Percentiles rank a stretch among this genome's conserved stretches.
Evolutionary conservation across 2,113 vertebrate species (phyloP).

Genomic region (Nanorana parkeri): DNA sequence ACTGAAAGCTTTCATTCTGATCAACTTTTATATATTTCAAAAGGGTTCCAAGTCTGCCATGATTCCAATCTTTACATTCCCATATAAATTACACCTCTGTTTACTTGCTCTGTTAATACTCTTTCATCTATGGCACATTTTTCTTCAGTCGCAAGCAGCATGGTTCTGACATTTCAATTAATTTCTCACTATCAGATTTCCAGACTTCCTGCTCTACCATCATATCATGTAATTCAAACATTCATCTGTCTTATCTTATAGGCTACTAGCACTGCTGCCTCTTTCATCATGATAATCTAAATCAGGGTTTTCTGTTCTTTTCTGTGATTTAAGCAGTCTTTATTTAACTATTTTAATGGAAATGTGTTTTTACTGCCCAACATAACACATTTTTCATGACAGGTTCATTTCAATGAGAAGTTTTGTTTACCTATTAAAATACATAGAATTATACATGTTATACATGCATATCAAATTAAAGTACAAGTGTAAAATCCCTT

Average conservation of each 20-base stretch:
- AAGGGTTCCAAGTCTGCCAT: neutral
- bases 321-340: neutral
- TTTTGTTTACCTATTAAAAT: too few relatives aligned
- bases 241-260: constrained; percentile 10
- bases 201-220: neutral
- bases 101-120: constrained; percentile 3
- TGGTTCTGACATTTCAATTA: constrained; percentile 40
- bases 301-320: constrained; percentile 14
- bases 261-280: neutral
- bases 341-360: constrained; percentile 17
- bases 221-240: constrained; percentile 28
- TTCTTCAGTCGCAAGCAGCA: constrained; percentile 4
- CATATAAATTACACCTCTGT: constrained; percentile 1
- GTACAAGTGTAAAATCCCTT: too few relatives aligned
- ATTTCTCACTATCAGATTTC: constrained; percentile 17
- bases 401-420: too few relatives aligned
- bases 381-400: neutral
- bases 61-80: neutral
- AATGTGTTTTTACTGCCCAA: neutral
- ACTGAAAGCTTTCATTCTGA: neutral
- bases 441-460: too few relatives aligned
- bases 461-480: too few relatives aligned
- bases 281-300: constrained; percentile 1
- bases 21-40: neutral
- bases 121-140: constrained; percentile 9